A percentile compares a stretch with the other conserved stretches of the same genome.
phyloP scores from a whole-genome alignment of 2,113 vertebrate genomes.

The Bostrychus sinensis region DNA sequence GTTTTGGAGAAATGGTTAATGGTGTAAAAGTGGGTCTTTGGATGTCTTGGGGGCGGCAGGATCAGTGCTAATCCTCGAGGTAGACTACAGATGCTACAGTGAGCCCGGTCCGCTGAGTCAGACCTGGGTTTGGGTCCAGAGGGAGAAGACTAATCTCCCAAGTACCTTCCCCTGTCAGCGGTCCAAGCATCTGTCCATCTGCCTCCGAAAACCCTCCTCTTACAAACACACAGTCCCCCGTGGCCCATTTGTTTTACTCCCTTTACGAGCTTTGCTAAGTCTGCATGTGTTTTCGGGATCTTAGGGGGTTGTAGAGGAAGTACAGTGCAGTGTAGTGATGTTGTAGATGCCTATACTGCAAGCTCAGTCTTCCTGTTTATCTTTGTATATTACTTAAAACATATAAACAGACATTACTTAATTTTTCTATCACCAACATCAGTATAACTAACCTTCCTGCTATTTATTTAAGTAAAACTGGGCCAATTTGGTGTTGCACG shows the following conservation, averaged over 20 bases:
- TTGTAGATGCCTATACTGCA: background rate
- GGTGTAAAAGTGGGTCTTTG: conserved; percentile 48
- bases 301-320: conserved; percentile 13
- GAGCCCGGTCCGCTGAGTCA: conserved; percentile 63
- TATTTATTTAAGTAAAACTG: no score
- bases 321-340: background rate
- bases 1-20: conserved; percentile 41
- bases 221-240: conserved; percentile 29
- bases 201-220: conserved; percentile 24
- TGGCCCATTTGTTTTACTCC: conserved; percentile 17
- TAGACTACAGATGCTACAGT: conserved; percentile 46
- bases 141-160: conserved; percentile 53
- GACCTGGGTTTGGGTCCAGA: conserved; percentile 47
- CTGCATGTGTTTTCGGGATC: conserved; percentile 19
- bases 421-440: no score
- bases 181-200: conserved; percentile 50
- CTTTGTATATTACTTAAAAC: conserved; percentile 1
- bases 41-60: conserved; percentile 55
- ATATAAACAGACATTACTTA: no score
- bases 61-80: conserved; percentile 64
- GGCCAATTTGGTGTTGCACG: no score
- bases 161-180: conserved; percentile 47
- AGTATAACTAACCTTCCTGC: no score
- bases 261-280: conserved; percentile 22
- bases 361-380: background rate